Evolutionary conservation across 2,797 vertebrate species (phyloP).

Genomic region (Xiphorhynchus erythropygius): DNA sequence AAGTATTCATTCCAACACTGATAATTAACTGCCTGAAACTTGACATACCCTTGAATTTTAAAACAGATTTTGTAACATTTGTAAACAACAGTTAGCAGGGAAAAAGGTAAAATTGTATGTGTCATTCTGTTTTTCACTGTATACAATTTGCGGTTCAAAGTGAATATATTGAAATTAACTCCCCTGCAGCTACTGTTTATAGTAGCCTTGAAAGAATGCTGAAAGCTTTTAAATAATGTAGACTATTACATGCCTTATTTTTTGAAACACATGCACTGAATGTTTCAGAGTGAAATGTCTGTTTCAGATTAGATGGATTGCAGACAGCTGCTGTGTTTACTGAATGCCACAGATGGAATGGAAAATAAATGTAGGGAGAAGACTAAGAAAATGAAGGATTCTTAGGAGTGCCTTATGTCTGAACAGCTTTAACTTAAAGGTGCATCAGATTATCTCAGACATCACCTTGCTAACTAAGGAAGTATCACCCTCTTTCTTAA

Average conservation of each 20-base stretch:
- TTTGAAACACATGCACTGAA: conserved; percentile 18
- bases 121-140: conserved; percentile 60
- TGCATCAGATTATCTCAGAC: not conserved
- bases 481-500: not conserved
- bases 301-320: conserved; percentile 39
- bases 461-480: not conserved
- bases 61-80: conserved; percentile 4
- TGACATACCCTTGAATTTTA: conserved; percentile 41
- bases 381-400: not conserved
- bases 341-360: not conserved
- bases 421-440: not conserved
- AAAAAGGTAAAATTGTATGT: conserved; percentile 56
- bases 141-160: conserved; percentile 68
- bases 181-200: conserved; percentile 64
- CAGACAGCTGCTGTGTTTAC: conserved; percentile 1
- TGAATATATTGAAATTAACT: conserved; percentile 68
- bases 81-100: conserved; percentile 65
- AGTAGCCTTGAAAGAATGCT: conserved; percentile 58
- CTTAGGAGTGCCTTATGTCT: not conserved
- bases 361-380: not conserved
- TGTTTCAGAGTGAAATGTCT: conserved; percentile 43
- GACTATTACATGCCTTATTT: conserved; percentile 38
- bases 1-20: not conserved
- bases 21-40: conserved; percentile 56
- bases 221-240: conserved; percentile 66